A percentile compares a stretch with the other conserved stretches of the same genome.
Conservation (phyloP, 1,140 invertebrate species). For the Cherax quadricarinatus region DNA sequence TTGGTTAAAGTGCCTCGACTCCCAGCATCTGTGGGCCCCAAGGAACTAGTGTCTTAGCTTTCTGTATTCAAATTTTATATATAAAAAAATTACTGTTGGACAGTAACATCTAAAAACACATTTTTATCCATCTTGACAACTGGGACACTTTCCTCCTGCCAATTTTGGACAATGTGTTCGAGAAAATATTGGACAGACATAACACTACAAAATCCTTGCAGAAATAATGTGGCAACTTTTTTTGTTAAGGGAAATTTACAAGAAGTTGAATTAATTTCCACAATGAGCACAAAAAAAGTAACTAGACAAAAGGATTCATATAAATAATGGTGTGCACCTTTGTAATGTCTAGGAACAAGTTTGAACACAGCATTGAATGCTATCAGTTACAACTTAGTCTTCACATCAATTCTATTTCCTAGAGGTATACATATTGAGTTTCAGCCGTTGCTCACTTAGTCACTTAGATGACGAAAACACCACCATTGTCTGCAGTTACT, state of each 20-base stretch:
- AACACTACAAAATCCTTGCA: not conserved
- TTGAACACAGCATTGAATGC: constrained; percentile 38
- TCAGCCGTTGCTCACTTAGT: not conserved
- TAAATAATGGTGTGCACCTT: constrained; percentile 41
- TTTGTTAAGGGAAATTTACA: constrained; percentile 1
- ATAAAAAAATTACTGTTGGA: not conserved
- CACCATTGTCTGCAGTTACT: not conserved
- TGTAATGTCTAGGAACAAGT: constrained; percentile 35
- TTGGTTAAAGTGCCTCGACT: not conserved
- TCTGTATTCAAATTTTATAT: not conserved
- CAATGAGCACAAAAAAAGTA: not conserved
- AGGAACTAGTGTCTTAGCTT: not conserved
- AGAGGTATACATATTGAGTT: constrained; percentile 29
- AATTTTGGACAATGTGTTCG: not conserved
- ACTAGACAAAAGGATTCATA: not conserved
- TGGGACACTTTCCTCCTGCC: not conserved
- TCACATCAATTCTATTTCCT: constrained; percentile 42
- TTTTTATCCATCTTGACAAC: not conserved
- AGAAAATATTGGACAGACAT: not conserved
- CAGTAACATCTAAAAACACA: not conserved
- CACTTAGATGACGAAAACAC: not conserved
- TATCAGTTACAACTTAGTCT: constrained; percentile 30
- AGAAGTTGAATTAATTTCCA: not conserved
- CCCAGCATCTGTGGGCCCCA: not conserved
- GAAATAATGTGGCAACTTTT: not conserved